These are phyloP conservation scores for Emmelina monodactyla DNA, from an alignment of 2,888 invertebrate genomes.

Conservation along the genomic window DNA sequence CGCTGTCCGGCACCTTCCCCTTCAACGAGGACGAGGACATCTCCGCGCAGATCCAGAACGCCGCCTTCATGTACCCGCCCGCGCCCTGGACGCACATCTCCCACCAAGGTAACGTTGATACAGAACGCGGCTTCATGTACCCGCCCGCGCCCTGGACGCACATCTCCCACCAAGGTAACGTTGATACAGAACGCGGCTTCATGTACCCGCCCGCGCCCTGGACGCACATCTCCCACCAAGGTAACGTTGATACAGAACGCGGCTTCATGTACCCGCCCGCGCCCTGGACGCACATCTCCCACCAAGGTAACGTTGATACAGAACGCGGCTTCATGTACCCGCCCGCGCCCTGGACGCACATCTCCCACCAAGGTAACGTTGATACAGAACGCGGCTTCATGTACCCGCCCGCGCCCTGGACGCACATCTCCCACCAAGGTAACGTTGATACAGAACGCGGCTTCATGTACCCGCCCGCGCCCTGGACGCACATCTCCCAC, in stretches of 20 bases:
- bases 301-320: too few species aligned
- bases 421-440: conserved; percentile 77
- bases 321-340: conserved; percentile 99
- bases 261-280: conserved; percentile 99
- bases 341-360: conserved; percentile 95
- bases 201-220: conserved; percentile 96
- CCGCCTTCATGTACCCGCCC: conserved; percentile 99
- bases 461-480: conserved; percentile 99
- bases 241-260: too few species aligned
- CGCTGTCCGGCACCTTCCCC: conserved; percentile 97
- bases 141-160: conserved; percentile 82
- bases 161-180: conserved; percentile 71
- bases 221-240: conserved; percentile 81
- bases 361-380: conserved; percentile 69
- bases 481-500: conserved; percentile 94
- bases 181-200: conserved; percentile 31
- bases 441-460: too few species aligned
- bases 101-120: conserved; percentile 78
- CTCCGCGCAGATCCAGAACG: conserved; percentile 99
- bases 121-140: conserved; percentile 99
- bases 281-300: conserved; percentile 96
- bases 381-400: too few species aligned
- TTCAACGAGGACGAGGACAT: conserved; percentile 99
- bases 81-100: conserved; percentile 98
- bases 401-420: conserved; percentile 99